A percentile compares a stretch with the other conserved stretches of the same genome.
phyloP scores from a whole-genome alignment of 1,140 invertebrate genomes.

The Trichogramma pretiosum region DNA sequence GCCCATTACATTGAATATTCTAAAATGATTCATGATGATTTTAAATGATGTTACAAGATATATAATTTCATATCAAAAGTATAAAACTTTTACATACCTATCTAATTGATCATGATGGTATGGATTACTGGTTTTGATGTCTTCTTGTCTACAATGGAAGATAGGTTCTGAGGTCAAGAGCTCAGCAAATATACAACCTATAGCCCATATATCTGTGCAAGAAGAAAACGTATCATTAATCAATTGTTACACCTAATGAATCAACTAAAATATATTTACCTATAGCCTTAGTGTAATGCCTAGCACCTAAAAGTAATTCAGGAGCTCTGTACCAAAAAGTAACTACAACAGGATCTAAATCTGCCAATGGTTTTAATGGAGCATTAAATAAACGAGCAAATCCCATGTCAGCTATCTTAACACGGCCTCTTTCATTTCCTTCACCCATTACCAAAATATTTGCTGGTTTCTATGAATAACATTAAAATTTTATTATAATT shows the following conservation, averaged over 20 bases:
- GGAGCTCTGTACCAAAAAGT: constrained; percentile 99
- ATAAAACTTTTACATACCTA: constrained; percentile 45
- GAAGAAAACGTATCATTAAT: not conserved
- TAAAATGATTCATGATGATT: constrained; percentile 24
- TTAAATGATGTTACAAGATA: constrained; percentile 1
- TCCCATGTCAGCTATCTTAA: constrained; percentile 99
- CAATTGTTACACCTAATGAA: not conserved
- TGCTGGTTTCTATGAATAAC: constrained; percentile 79
- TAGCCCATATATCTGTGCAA: constrained; percentile 95
- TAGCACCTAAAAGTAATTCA: constrained; percentile 88
- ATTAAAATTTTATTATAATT: constrained; percentile 1
- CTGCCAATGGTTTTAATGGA: constrained; percentile 93
- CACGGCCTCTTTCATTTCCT: constrained; percentile 89
- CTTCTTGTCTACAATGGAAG: constrained; percentile 98
- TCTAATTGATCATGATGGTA: constrained; percentile 99
- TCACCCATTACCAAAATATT: constrained; percentile 99
- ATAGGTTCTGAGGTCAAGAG: constrained; percentile 96
- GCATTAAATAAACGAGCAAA: constrained; percentile 99
- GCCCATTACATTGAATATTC: constrained; percentile 99
- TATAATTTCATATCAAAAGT: not conserved
- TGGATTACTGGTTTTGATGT: constrained; percentile 99
- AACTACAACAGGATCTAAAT: constrained; percentile 98
- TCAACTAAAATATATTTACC: constrained; percentile 48
- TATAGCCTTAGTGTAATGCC: constrained; percentile 98
- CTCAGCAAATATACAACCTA: constrained; percentile 99